phyloP scores from a whole-genome alignment of 2,113 vertebrate species.

The Epinephelus lanceolatus region DNA sequence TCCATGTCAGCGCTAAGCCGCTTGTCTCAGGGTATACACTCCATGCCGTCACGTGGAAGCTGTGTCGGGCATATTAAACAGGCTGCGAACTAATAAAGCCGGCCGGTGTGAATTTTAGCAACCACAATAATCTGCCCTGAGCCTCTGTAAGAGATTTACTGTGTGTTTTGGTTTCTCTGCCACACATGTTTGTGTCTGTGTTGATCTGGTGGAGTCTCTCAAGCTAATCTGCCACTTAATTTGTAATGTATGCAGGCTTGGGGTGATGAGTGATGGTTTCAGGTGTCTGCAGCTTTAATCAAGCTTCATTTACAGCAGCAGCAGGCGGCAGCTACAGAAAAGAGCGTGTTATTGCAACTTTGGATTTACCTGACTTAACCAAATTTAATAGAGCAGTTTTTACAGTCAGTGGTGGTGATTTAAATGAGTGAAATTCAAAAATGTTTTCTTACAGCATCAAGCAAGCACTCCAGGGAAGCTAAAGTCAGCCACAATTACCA shows the following conservation, averaged over 20 bases:
- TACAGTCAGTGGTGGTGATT: background rate
- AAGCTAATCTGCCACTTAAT: constrained; percentile 51
- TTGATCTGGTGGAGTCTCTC: constrained; percentile 62
- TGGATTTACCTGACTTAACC: background rate
- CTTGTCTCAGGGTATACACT: constrained; percentile 64
- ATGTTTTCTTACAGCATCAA: background rate
- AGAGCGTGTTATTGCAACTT: background rate
- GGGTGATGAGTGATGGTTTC: constrained; percentile 15
- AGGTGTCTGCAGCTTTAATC: constrained; percentile 24
- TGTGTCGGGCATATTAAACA: constrained; percentile 78
- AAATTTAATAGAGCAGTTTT: background rate
- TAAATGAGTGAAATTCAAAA: background rate
- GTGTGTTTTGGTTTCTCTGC: constrained; percentile 33
- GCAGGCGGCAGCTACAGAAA: background rate
- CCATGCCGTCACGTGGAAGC: constrained; percentile 35
- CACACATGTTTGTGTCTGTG: constrained; percentile 12
- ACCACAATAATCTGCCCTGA: constrained; percentile 64
- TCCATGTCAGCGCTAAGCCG: constrained; percentile 68
- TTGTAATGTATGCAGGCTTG: constrained; percentile 42
- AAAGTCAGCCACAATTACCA: background rate
- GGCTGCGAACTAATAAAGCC: constrained; percentile 74
- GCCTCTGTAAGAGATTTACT: constrained; percentile 52
- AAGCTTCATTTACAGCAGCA: constrained; percentile 16
- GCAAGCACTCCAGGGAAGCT: background rate
- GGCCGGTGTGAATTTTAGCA: constrained; percentile 62